Evolutionary conservation across 2,113 vertebrate genomes (phyloP).

Genomic region (Percina caprodes): DNA sequence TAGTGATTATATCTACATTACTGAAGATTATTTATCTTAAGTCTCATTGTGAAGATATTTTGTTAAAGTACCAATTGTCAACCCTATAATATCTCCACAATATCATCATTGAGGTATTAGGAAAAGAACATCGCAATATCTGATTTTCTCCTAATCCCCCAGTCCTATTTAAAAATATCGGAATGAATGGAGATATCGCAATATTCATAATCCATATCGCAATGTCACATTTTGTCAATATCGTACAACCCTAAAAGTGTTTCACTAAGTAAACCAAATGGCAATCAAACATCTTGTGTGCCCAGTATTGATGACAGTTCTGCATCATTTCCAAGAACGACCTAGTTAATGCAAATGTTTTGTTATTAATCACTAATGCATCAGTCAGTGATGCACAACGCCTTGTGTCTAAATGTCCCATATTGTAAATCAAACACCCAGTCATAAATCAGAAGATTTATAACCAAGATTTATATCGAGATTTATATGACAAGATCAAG

Average conservation of each 20-base stretch:
- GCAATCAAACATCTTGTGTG: neutral
- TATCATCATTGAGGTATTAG: too few relatives aligned
- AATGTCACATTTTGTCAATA: too few relatives aligned
- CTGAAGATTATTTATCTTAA: too few relatives aligned
- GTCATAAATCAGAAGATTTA: constrained; percentile 16
- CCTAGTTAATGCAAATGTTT: neutral
- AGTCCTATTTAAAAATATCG: too few relatives aligned
- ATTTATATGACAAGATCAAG: neutral
- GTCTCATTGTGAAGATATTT: too few relatives aligned
- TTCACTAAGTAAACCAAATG: neutral
- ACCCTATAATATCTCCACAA: too few relatives aligned
- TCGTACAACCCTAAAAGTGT: neutral
- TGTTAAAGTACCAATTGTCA: too few relatives aligned
- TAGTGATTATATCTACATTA: too few relatives aligned
- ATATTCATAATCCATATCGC: too few relatives aligned
- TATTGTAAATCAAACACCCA: neutral
- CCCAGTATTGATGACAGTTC: neutral
- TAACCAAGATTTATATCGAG: neutral
- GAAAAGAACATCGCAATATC: too few relatives aligned
- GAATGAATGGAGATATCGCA: too few relatives aligned
- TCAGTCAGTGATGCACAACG: neutral
- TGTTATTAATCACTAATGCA: neutral
- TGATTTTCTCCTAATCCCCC: too few relatives aligned
- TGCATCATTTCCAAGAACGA: neutral
- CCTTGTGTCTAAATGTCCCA: neutral